These are phyloP conservation scores for Acrocera orbiculus DNA, from an alignment of 2,888 invertebrate genomes.

Conservation along the genomic window DNA sequence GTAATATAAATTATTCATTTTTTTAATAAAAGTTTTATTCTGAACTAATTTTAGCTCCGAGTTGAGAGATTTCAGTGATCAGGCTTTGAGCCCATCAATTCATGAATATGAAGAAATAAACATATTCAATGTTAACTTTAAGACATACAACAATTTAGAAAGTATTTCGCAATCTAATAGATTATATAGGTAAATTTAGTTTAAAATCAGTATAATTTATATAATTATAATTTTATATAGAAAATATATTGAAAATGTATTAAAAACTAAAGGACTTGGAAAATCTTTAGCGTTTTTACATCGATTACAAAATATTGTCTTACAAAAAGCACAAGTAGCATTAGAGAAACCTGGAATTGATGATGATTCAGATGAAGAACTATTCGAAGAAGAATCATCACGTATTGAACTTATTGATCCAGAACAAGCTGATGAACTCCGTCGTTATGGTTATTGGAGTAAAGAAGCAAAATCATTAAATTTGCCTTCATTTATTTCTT, in stretches of 20 bases:
- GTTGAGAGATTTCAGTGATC: too few species aligned
- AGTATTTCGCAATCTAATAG: constrained; percentile 34
- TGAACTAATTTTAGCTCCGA: too few species aligned
- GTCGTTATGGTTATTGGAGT: constrained; percentile 56
- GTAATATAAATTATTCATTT: too few species aligned
- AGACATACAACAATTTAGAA: constrained; percentile 34
- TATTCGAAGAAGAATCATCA: constrained; percentile 28
- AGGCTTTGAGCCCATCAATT: constrained; percentile 17
- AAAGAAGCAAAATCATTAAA: constrained; percentile 55
- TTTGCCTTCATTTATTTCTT: constrained; percentile 68
- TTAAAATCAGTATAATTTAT: not conserved
- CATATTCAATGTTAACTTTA: constrained; percentile 35
- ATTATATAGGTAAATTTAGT: constrained; percentile 30
- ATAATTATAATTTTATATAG: constrained; percentile 25
- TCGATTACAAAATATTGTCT: constrained; percentile 46
- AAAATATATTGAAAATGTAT: constrained; percentile 68
- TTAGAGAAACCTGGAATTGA: constrained; percentile 38
- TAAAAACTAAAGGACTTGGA: constrained; percentile 72
- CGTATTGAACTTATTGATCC: constrained; percentile 18
- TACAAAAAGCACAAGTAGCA: constrained; percentile 53
- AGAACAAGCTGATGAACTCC: constrained; percentile 25
- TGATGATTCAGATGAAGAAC: constrained; percentile 28
- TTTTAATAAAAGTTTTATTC: too few species aligned
- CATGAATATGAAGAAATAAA: constrained; percentile 23
- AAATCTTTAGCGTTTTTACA: constrained; percentile 67